Base-by-base conservation (phyloP, 2,888 invertebrate genomes). In the Watsonalla cultraria region DNA sequence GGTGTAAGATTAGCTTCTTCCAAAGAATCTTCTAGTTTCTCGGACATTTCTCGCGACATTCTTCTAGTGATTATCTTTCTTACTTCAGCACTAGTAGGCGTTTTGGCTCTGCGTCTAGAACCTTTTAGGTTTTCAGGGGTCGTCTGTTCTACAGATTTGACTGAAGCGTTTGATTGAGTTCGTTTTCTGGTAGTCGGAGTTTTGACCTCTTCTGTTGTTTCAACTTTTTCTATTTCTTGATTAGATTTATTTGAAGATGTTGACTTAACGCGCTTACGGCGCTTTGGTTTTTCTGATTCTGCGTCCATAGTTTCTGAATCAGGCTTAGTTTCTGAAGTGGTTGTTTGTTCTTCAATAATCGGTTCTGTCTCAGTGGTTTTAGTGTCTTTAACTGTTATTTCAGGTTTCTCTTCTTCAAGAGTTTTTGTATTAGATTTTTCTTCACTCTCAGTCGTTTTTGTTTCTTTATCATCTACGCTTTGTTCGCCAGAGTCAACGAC, bases 51-150 rank as follows among this genome's bases (percentile, higher is more conserved):
- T 59, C 75, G 80, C 0, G 90, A 89, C n/a, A 81, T 80, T 0
- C 87, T 74, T 54, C 89, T 68, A 0, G 89, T 89, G 13, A 90
- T 70, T 7, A 90, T 86, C 56, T 76, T 82, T 45, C 86, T 72
- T 0, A 80, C 69, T 76, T 88, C 89, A 0, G 74, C 63, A 42
- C 74, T 80, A 0, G 75, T 78, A 0, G 87, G 86, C 0, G 86
- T 85, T 67, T 80, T 84, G 0, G 76, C 68, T 47, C 78, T 67
- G 5, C 74, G 64, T 52, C 73, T 74, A 37, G 42, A 42, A 42
- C 11, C 5, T 42, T 39, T 14, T 15, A 39, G 15, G 14, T 47
- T 11, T 55, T 56, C 45, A 7, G 8, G 37, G 1, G 7, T 39
- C 33, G 11, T 74, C 78, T 4, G 60, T 11, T 42, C 48, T 2